Percentiles rank a stretch among this genome's conserved stretches.
phyloP scores from a whole-genome alignment of 2,888 invertebrate species.

The Netelia fuscicornis region DNA sequence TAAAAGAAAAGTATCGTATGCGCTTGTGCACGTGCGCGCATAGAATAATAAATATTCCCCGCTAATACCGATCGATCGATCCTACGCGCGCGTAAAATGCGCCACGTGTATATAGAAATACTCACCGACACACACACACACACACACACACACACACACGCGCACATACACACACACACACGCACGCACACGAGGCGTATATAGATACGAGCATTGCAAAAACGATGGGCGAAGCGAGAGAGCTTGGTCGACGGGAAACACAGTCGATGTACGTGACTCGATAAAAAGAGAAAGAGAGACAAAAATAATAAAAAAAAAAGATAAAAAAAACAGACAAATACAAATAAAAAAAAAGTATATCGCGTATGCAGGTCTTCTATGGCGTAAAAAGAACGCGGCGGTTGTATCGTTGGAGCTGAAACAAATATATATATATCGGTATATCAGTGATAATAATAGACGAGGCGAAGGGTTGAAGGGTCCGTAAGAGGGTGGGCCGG shows the following conservation, averaged over 20 bases:
- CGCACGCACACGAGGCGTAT: not conserved
- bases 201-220: not conserved
- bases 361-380: not conserved
- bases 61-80: conserved; percentile 55
- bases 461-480: not conserved
- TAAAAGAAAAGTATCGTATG: conserved; percentile 13
- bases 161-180: no score
- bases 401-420: not conserved
- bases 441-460: not conserved
- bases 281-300: not conserved
- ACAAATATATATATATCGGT: not conserved
- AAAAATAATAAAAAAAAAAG: not conserved
- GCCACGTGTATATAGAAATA: not conserved
- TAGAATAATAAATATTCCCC: conserved; percentile 56
- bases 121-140: no score
- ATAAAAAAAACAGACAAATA: no score
- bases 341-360: not conserved
- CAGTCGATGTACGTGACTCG: conserved; percentile 7
- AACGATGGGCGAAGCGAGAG: not conserved
- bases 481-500: not conserved
- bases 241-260: conserved; percentile 12
- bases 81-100: conserved; percentile 22
- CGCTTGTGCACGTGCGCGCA: conserved; percentile 29
- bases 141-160: no score
- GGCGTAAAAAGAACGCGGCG: not conserved